A percentile compares a stretch with the other conserved stretches of the same genome.
Evolutionary conservation across 2,797 vertebrate genomes (phyloP).

Genomic region (Calcarius lapponicus): DNA sequence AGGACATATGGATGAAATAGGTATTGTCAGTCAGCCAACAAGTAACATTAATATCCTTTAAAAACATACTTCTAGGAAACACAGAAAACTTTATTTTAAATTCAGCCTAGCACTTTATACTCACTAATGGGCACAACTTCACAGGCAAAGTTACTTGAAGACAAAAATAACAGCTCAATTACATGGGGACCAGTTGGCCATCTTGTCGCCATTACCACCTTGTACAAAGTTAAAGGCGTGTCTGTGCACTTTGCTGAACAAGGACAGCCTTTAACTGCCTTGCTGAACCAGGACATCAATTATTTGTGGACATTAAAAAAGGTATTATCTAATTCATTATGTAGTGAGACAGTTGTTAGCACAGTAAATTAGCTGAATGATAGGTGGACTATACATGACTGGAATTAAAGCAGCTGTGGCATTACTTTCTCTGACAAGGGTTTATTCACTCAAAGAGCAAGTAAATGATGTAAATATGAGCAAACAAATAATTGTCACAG

Average conservation of each 20-base stretch:
- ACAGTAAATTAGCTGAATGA: slow-evolving; percentile 26
- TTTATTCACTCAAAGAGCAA: background rate
- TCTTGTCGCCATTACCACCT: background rate
- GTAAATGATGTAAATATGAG: background rate
- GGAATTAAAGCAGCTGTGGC: background rate
- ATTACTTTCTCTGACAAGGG: background rate
- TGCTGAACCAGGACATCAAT: background rate
- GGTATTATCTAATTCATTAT: slow-evolving; percentile 33
- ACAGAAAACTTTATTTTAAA: background rate
- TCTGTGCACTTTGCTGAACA: background rate
- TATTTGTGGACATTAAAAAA: slow-evolving; percentile 13
- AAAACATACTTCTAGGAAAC: background rate
- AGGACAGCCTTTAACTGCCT: background rate
- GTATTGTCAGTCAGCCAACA: background rate
- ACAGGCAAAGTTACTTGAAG: background rate
- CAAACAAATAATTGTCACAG: background rate
- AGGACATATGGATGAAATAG: background rate
- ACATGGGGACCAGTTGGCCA: background rate
- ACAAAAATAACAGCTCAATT: background rate
- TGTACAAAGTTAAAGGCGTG: background rate
- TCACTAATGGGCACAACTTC: background rate
- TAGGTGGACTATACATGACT: background rate
- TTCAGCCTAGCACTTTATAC: background rate
- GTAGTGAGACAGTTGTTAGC: slow-evolving; percentile 18
- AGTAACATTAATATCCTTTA: background rate